These are phyloP conservation scores for Coecobrya sp. DNA, from an alignment of 2,888 invertebrate genomes.

Conservation along the genomic window DNA sequence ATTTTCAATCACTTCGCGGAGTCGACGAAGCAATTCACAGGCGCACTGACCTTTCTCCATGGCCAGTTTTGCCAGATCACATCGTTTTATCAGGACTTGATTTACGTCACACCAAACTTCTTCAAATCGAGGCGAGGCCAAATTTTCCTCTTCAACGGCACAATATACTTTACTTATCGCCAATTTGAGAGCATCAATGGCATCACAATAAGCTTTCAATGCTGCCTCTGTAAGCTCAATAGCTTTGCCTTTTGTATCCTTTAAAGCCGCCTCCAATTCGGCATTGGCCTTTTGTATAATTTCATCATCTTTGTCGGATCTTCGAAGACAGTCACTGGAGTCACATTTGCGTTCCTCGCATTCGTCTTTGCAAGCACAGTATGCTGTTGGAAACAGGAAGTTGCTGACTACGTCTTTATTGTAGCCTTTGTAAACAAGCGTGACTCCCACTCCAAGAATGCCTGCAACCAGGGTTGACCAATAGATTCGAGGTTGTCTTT, in stretches of 20 bases:
- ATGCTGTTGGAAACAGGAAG: conserved; percentile 9
- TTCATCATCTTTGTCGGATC: conserved; percentile 84
- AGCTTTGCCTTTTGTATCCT: conserved; percentile 84
- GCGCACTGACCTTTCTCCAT: conserved; percentile 84
- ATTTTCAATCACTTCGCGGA: conserved; percentile 85
- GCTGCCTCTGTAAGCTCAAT: conserved; percentile 85
- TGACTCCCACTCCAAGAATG: conserved; percentile 59
- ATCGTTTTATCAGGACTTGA: conserved; percentile 80
- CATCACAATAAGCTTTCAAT: conserved; percentile 86
- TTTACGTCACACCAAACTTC: conserved; percentile 85
- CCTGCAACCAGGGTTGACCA: conserved; percentile 58
- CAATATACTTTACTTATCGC: conserved; percentile 85
- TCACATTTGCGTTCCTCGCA: conserved; percentile 74
- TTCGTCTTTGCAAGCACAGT: not conserved
- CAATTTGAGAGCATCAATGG: conserved; percentile 81
- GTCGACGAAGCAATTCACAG: conserved; percentile 83
- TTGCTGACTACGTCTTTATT: not conserved
- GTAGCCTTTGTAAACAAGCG: conserved; percentile 24
- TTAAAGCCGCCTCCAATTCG: conserved; percentile 83
- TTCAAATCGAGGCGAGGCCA: conserved; percentile 85
- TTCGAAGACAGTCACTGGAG: conserved; percentile 82
- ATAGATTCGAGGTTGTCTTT: conserved; percentile 27
- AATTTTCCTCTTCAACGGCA: conserved; percentile 84
- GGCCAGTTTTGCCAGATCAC: conserved; percentile 84
- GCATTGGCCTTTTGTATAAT: conserved; percentile 80